A percentile compares a stretch with the other conserved stretches of the same genome.
Evolutionary conservation across 2,113 vertebrate species (phyloP).

Genomic region (Podarcis raffonei): DNA sequence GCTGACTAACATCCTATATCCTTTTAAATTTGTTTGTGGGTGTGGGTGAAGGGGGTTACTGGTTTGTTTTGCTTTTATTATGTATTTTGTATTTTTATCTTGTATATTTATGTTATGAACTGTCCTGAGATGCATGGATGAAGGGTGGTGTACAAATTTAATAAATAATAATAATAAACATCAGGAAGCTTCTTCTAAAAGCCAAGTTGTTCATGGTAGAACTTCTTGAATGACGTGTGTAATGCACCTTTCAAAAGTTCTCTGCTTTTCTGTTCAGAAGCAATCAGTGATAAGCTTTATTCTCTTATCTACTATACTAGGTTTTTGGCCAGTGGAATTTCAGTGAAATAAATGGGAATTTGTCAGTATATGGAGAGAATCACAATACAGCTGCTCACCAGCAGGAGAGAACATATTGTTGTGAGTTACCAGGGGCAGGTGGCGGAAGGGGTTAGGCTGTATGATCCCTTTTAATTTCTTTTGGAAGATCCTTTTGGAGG

Average conservation of each 20-base stretch:
- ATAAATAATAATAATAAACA: background rate
- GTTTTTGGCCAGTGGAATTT: background rate
- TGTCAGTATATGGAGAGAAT: background rate
- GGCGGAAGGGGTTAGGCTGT: background rate
- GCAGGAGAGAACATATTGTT: background rate
- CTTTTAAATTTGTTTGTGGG: too few species aligned
- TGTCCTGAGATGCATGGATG: too few species aligned
- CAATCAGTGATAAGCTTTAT: background rate
- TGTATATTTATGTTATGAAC: too few species aligned
- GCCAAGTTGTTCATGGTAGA: background rate
- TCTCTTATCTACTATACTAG: background rate
- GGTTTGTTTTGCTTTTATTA: too few species aligned
- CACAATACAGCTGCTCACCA: background rate
- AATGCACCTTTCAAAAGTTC: background rate
- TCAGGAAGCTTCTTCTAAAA: background rate
- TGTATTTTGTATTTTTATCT: too few species aligned
- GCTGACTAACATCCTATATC: too few species aligned
- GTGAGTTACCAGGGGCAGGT: too few species aligned
- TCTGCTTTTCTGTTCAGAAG: background rate
- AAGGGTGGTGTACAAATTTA: too few species aligned
- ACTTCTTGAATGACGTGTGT: background rate
- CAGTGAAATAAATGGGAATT: background rate
- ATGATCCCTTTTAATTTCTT: background rate
- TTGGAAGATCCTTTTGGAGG: background rate
- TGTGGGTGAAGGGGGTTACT: too few species aligned